Evolutionary conservation across 2,113 vertebrate species (phyloP).

Genomic region (Paratilapia polleni): DNA sequence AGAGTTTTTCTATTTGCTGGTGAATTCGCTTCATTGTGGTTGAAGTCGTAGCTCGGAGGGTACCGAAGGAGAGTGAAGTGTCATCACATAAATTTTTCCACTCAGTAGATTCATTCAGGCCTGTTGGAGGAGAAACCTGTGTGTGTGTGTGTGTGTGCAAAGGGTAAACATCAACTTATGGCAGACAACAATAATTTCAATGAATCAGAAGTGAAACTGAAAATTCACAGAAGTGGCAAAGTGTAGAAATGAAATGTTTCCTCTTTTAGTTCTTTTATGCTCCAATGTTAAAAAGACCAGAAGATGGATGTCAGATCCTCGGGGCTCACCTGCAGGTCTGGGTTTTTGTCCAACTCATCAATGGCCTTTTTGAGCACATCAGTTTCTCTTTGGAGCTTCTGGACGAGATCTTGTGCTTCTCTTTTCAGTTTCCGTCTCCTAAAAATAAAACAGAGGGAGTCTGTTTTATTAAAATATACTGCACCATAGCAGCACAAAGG

Average conservation of each 20-base stretch:
- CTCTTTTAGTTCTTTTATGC: fast-evolving
- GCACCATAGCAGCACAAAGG: neutral
- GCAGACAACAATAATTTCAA: neutral
- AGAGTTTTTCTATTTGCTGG: constrained; percentile 57
- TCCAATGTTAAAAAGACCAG: neutral
- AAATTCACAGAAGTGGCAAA: neutral
- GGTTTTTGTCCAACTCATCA: constrained; percentile 5
- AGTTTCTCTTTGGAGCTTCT: constrained; percentile 58
- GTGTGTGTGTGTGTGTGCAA: neutral
- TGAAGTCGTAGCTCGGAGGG: constrained; percentile 30
- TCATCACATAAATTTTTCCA: constrained; percentile 21
- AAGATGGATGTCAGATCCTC: neutral
- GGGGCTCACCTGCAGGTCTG: constrained; percentile 54
- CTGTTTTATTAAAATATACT: fast-evolving
- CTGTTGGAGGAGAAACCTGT: constrained; percentile 22
- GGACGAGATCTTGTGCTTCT: constrained; percentile 20
- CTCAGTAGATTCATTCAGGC: neutral
- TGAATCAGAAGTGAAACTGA: neutral
- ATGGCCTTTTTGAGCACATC: constrained; percentile 28
- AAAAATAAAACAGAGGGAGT: neutral
- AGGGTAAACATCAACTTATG: neutral
- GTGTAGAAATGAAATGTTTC: neutral
- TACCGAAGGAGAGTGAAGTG: constrained; percentile 40
- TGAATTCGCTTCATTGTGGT: constrained; percentile 53
- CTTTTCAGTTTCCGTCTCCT: constrained; percentile 38